Evolutionary conservation across 2,113 vertebrate genomes (phyloP).

Genomic region (Leucopsar rothschildi): DNA sequence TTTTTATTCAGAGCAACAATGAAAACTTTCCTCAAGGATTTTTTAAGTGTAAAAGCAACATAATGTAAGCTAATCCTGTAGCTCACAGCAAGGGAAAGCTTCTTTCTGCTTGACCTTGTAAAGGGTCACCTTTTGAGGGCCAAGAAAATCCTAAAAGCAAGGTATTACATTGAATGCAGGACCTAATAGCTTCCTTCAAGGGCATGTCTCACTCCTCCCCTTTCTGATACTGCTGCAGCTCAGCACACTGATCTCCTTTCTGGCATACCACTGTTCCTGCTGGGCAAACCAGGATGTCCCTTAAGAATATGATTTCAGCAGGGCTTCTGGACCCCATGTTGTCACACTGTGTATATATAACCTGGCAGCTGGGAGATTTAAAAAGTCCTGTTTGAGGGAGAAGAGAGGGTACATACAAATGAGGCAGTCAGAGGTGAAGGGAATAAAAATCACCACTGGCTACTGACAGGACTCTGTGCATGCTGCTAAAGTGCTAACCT

Average conservation of each 20-base stretch:
- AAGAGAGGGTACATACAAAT: not conserved
- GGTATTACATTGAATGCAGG: not conserved
- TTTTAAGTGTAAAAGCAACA: not conserved
- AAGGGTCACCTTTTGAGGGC: not conserved
- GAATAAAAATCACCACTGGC: not conserved
- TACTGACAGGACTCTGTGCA: not conserved
- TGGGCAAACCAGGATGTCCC: not conserved
- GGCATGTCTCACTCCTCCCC: not conserved
- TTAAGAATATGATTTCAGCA: not conserved
- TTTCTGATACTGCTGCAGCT: not conserved
- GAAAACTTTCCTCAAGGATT: not conserved
- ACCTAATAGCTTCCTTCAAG: not conserved
- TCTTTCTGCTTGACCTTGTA: not conserved
- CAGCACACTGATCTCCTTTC: not conserved
- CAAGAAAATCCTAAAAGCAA: not conserved
- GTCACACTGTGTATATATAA: not conserved
- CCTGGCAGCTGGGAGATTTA: not conserved
- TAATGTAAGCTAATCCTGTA: not conserved
- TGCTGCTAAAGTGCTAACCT: not conserved
- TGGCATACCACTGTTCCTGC: not conserved
- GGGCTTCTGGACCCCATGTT: not conserved
- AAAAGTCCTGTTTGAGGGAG: not conserved
- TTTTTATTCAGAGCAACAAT: not conserved
- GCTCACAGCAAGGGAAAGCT: not conserved
- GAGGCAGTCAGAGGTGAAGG: not conserved